Conservation (phyloP, 2,113 vertebrate species). For the Suncus etruscus region DNA sequence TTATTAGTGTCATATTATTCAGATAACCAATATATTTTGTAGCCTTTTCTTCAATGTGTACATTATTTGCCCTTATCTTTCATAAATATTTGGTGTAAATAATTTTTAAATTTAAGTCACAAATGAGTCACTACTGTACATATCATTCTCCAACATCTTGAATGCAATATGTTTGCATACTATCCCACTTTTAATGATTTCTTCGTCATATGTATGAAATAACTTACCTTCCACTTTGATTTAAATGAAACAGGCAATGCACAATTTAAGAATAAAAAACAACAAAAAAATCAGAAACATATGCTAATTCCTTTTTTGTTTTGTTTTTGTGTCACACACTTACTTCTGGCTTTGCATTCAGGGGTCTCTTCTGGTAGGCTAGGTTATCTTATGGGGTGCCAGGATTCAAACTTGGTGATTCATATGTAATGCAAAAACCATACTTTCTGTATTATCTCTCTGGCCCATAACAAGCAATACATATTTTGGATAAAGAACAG, state of each 20-base stretch:
- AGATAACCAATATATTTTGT: background rate
- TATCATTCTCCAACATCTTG: background rate
- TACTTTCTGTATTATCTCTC: too few relatives aligned
- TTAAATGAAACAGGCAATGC: background rate
- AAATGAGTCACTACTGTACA: background rate
- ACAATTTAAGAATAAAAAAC: background rate
- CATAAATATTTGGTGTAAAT: background rate
- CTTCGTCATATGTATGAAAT: background rate
- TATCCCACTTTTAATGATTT: background rate
- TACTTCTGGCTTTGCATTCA: too few relatives aligned
- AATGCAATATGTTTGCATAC: background rate
- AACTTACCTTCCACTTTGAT: background rate
- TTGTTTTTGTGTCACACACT: too few relatives aligned
- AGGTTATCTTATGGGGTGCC: too few relatives aligned
- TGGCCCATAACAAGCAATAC: background rate
- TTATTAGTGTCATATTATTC: background rate
- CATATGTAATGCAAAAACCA: too few relatives aligned
- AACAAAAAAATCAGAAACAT: conserved; percentile 15
- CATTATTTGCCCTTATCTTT: background rate
- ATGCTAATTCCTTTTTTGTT: background rate
- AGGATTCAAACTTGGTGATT: too few relatives aligned
- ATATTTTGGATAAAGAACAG: background rate
- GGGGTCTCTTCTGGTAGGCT: too few relatives aligned
- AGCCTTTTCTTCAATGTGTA: background rate
- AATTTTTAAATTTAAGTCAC: background rate